These are phyloP conservation scores for Lagodon rhomboides DNA, from an alignment of 2,797 vertebrate species.

Conservation along the genomic window DNA sequence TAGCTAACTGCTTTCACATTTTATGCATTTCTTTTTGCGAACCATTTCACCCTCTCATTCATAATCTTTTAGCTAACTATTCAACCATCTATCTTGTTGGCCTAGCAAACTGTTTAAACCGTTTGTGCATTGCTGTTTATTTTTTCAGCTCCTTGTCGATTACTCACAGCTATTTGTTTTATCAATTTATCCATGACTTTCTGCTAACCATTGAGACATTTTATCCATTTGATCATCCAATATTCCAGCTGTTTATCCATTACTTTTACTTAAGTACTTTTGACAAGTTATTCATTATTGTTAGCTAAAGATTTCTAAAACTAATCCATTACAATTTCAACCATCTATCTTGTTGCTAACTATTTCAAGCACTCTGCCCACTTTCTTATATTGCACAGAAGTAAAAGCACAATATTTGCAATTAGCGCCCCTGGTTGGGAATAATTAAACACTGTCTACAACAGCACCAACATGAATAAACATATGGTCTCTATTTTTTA, in stretches of 20 bases:
- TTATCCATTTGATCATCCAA: too few species aligned
- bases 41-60: neutral
- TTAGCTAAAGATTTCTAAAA: neutral
- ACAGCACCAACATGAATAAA: conserved; percentile 1
- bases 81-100: too few species aligned
- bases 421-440: neutral
- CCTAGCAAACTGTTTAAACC: too few species aligned
- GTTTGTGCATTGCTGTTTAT: too few species aligned
- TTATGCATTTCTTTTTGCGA: neutral
- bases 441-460: conserved; percentile 6
- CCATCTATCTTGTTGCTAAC: neutral
- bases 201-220: too few species aligned
- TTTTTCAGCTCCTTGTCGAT: too few species aligned
- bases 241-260: neutral
- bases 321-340: neutral
- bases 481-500: conserved; percentile 39
- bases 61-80: too few species aligned
- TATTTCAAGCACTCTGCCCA: neutral
- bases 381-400: neutral
- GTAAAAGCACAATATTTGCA: neutral
- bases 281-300: neutral
- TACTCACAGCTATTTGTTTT: too few species aligned
- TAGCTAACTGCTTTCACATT: neutral
- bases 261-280: neutral
- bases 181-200: too few species aligned